phyloP scores from a whole-genome alignment of 2,113 vertebrate species.

The Elephas maximus region DNA sequence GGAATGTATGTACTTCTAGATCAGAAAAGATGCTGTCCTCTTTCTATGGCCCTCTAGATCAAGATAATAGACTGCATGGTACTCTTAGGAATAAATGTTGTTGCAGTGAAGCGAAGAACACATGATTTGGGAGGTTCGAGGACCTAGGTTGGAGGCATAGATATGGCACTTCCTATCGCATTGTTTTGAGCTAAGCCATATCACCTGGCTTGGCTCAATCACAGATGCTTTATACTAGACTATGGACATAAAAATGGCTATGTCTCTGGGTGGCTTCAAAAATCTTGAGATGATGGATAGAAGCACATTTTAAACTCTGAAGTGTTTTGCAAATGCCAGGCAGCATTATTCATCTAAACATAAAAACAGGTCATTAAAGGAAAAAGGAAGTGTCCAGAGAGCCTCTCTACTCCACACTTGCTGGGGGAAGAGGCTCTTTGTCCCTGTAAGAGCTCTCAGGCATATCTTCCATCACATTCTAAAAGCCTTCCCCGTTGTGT shows the following conservation, averaged over 20 bases:
- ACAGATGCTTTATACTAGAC: neutral
- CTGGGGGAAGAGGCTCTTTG: constrained; percentile 68
- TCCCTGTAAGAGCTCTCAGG: constrained; percentile 78
- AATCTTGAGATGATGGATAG: neutral
- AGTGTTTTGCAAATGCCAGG: constrained; percentile 2
- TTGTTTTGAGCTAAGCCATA: neutral
- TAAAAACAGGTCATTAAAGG: constrained; percentile 65
- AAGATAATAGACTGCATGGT: neutral
- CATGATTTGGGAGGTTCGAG: neutral
- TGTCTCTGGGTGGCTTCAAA: neutral
- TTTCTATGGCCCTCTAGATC: neutral
- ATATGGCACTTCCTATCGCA: neutral
- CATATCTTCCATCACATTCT: constrained; percentile 71
- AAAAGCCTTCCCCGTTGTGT: constrained; percentile 72
- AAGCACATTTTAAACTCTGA: constrained; percentile 29
- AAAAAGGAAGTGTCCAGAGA: neutral
- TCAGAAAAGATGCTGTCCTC: neutral
- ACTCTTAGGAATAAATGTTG: neutral
- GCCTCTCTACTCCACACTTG: neutral
- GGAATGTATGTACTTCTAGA: neutral
- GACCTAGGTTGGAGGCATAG: neutral
- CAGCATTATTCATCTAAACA: constrained; percentile 6
- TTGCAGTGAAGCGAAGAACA: neutral
- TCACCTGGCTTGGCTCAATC: neutral
- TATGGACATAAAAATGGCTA: neutral